Evolutionary conservation across 2,888 invertebrate species (phyloP).

Genomic region (Athalia rosae): DNA sequence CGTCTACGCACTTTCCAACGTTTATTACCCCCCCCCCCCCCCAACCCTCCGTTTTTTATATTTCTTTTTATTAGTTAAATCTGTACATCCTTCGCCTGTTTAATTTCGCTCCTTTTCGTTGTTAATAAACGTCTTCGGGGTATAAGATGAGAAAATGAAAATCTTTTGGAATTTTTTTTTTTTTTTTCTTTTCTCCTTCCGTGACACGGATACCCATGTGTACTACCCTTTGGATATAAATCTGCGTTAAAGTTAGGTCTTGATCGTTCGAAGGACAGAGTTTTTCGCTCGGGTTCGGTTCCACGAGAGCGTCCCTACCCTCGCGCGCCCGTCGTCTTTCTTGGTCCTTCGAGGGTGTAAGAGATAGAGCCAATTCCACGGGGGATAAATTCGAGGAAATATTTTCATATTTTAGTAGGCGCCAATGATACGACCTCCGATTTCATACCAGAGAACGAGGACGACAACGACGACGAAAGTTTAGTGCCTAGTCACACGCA

Average conservation of each 20-base stretch:
- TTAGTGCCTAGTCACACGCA: slow-evolving; percentile 9
- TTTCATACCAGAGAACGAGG: neutral
- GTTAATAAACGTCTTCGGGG: too few relatives aligned
- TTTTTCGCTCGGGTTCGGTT: neutral
- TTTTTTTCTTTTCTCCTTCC: neutral
- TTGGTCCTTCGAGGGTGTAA: neutral
- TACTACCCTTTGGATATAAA: slow-evolving; percentile 14
- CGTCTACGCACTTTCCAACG: too few relatives aligned
- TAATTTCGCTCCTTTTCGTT: too few relatives aligned
- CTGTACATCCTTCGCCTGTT: too few relatives aligned
- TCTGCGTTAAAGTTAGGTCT: slow-evolving; percentile 4
- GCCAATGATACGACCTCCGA: slow-evolving; percentile 15
- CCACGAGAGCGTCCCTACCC: neutral
- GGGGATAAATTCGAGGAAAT: slow-evolving; percentile 18
- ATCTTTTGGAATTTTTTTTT: neutral
- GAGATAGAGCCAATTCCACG: slow-evolving; percentile 17
- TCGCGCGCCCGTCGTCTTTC: too few relatives aligned
- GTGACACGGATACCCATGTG: neutral
- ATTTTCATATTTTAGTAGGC: slow-evolving; percentile 44
- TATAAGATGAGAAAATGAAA: too few relatives aligned
- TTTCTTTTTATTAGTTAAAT: too few relatives aligned
- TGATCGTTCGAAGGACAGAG: neutral
- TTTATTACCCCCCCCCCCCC: too few relatives aligned
- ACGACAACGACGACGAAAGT: slow-evolving; percentile 8
- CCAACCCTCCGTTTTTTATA: too few relatives aligned